Percentiles rank a stretch among this genome's conserved stretches.
phyloP scores from a whole-genome alignment of 2,113 vertebrate species.

The Dicrurus megarhynchus region DNA sequence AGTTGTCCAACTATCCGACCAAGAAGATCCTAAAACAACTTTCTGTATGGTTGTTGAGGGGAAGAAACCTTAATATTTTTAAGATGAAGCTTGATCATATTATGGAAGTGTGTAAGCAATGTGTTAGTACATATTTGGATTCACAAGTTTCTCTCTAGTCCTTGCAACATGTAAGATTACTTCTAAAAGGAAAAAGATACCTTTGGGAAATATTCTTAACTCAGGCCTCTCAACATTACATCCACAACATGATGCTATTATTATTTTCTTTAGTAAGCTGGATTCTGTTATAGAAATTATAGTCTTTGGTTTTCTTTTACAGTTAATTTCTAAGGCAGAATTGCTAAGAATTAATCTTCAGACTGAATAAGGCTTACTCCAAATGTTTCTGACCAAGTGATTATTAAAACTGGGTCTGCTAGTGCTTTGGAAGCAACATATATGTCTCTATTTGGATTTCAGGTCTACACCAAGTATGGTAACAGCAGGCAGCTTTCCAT shows the following conservation, averaged over 20 bases:
- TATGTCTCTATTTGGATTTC: neutral
- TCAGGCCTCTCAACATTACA: neutral
- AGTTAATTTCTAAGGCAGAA: neutral
- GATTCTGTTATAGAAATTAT: neutral
- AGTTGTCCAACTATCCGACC: neutral
- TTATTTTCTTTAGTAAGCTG: neutral
- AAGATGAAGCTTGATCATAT: neutral
- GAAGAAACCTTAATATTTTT: neutral
- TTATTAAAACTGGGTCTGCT: neutral
- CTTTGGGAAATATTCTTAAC: neutral
- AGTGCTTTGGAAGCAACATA: neutral
- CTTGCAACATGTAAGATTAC: neutral
- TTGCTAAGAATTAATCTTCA: neutral
- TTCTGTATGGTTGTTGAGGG: neutral
- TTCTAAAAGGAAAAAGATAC: neutral
- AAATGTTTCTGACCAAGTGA: neutral
- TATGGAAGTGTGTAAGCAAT: neutral
- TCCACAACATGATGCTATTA: neutral
- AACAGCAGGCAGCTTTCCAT: neutral
- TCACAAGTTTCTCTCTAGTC: neutral
- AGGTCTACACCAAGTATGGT: neutral
- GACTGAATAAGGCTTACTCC: neutral
- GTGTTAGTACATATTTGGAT: neutral
- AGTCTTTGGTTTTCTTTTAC: neutral
- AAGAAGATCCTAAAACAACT: neutral